A percentile compares a stretch with the other conserved stretches of the same genome.
These are phyloP conservation scores for Lasioglossum albipes DNA, from an alignment of 1,140 invertebrate genomes.

Conservation along the genomic window DNA sequence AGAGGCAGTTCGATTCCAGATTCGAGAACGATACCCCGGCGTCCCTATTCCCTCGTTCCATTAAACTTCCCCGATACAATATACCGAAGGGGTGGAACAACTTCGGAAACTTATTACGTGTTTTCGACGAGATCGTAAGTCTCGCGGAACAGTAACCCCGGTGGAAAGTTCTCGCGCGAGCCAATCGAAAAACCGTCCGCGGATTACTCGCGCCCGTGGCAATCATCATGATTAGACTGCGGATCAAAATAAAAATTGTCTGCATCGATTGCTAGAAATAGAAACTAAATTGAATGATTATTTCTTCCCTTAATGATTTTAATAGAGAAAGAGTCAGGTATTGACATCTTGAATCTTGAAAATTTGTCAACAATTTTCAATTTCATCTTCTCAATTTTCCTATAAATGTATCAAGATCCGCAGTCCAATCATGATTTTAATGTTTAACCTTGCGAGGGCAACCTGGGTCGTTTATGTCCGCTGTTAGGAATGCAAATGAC, in stretches of 20 bases:
- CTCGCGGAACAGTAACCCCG: neutral
- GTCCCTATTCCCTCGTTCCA: neutral
- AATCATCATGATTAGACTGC: neutral
- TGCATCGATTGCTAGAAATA: no score
- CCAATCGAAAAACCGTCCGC: neutral
- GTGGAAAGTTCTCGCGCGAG: neutral
- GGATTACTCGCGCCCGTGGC: neutral
- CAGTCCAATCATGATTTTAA: neutral
- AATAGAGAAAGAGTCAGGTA: no score
- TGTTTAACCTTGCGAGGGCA: neutral
- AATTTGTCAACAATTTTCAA: no score
- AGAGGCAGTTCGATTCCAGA: neutral
- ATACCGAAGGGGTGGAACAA: neutral
- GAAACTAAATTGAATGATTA: no score
- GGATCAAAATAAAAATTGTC: no score
- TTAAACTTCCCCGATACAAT: conserved; percentile 10
- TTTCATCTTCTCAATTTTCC: no score
- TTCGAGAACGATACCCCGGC: neutral
- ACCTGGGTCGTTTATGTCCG: no score
- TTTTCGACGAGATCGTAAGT: neutral
- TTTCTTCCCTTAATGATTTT: no score
- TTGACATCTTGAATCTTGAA: no score
- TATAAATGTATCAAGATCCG: no score
- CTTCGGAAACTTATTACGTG: conserved; percentile 6
- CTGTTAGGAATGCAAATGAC: no score